Base-by-base conservation (phyloP, 2,888 invertebrate genomes). In the Chymomyza procnemis region DNA sequence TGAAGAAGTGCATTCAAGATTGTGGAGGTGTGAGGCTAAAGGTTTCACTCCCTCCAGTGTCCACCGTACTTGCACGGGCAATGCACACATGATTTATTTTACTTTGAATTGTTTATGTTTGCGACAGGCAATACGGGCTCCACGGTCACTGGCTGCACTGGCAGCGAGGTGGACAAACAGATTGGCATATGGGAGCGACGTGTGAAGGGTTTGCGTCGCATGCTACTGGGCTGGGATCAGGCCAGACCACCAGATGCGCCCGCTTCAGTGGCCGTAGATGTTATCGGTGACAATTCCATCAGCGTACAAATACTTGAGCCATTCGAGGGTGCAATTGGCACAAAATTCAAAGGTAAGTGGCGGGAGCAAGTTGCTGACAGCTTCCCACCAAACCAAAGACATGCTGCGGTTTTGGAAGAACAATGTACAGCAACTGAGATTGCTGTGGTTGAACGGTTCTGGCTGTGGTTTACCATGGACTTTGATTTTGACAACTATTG, bases 211-310 rank as follows among this genome's bases (percentile, higher is more conserved):
- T 76, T 91, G 66, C 88, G 93, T 70, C 91, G 93, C 50, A 94
- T 98, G 93, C 93, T 96, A 47, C 92, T 95, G 34, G 97, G 97
- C 57, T 97, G 97, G 92, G 96, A 97, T 83, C 96, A 97, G 91
- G 94, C 96, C 12, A 92, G 96, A 46, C 94, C 95, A 0, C 98
- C 98, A 50, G 95, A 96, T 86, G 93, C 94, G 4, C 96, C 97
- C 0, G 93, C 94, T n/a, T 92, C 95, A 18, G 95, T 97, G 0
- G 94, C 94, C 9, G 92, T 97, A 50, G 93, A 78, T 89, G 94
- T 90, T 66, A 94, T 92, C 65, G 94, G 93, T 88, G 94, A 92
- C 72, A 93, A 93, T 59, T 93, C 94, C 34, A 92, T 95, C 12
- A 91, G 92, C 66, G 92, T 94, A 34, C 92, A 94, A 73, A 94